Conservation (phyloP, 1,140 invertebrate species). For the Dendroctonus ponderosae region DNA sequence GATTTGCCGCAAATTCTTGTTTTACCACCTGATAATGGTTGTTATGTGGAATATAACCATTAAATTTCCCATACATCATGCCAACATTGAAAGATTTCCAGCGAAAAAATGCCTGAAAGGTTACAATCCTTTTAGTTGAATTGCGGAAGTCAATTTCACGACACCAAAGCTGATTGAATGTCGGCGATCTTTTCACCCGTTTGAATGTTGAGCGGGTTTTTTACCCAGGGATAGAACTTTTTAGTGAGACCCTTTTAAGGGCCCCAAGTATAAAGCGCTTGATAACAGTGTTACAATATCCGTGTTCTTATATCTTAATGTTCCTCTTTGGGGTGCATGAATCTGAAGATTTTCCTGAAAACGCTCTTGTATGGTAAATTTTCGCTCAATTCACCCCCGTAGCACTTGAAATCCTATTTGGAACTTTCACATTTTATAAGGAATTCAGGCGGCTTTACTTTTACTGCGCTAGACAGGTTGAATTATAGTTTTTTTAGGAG, state of each 20-base stretch:
- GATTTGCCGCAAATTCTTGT: background rate
- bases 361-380: no score
- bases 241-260: background rate
- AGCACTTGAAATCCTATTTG: no score
- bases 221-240: constrained; percentile 4
- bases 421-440: no score
- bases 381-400: no score
- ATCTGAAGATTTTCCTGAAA: no score
- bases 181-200: constrained; percentile 6
- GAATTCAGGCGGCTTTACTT: no score
- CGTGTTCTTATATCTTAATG: no score
- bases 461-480: no score
- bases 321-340: no score
- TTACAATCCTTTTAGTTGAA: constrained; percentile 2
- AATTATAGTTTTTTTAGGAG: no score
- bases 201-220: background rate
- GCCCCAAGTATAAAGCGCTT: no score
- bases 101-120: background rate
- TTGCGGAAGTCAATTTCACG: background rate
- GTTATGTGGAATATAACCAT: background rate
- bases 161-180: constrained; percentile 11
- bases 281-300: no score
- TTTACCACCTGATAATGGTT: background rate
- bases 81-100: background rate
- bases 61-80: background rate